Evolutionary conservation across 2,113 vertebrate species (phyloP).

Genomic region (Terrapene triunguis): DNA sequence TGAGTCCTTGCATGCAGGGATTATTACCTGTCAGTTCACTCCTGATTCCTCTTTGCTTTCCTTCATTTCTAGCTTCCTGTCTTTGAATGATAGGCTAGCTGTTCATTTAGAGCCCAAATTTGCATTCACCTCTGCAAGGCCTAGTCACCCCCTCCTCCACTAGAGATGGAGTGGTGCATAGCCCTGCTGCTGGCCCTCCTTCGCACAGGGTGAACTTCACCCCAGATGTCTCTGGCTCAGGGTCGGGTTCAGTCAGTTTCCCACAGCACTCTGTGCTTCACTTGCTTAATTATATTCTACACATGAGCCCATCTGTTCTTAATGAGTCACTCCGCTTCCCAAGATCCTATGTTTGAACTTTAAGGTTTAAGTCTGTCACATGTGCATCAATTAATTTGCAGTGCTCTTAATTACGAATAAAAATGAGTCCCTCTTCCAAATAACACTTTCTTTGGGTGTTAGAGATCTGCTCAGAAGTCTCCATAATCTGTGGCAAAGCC

Average conservation of each 20-base stretch:
- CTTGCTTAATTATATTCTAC: conserved; percentile 66
- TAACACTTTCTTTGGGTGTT: neutral
- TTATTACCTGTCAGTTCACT: conserved; percentile 11
- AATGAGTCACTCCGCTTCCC: conserved; percentile 69
- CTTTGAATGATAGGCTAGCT: neutral
- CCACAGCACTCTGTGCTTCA: conserved; percentile 58
- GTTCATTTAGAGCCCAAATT: conserved; percentile 8
- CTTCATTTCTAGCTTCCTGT: conserved; percentile 3
- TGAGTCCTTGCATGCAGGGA: conserved; percentile 13
- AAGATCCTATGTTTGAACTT: conserved; percentile 40
- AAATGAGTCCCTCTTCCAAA: conserved; percentile 47
- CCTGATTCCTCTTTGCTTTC: conserved; percentile 35
- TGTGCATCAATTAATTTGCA: conserved; percentile 51
- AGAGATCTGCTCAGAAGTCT: neutral
- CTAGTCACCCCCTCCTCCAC: neutral
- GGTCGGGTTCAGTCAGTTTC: conserved; percentile 44
- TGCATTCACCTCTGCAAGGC: neutral
- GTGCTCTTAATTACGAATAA: conserved; percentile 66
- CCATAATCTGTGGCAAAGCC: neutral
- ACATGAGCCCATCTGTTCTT: conserved; percentile 49
- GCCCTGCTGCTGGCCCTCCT: neutral
- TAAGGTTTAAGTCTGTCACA: conserved; percentile 54
- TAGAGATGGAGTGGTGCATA: neutral
- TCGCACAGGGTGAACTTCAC: conserved; percentile 23
- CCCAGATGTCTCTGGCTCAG: conserved; percentile 43